Percentiles rank a stretch among this genome's conserved stretches.
These are phyloP conservation scores for Ibycter americanus DNA, from an alignment of 2,797 vertebrate genomes.

Conservation along the genomic window DNA sequence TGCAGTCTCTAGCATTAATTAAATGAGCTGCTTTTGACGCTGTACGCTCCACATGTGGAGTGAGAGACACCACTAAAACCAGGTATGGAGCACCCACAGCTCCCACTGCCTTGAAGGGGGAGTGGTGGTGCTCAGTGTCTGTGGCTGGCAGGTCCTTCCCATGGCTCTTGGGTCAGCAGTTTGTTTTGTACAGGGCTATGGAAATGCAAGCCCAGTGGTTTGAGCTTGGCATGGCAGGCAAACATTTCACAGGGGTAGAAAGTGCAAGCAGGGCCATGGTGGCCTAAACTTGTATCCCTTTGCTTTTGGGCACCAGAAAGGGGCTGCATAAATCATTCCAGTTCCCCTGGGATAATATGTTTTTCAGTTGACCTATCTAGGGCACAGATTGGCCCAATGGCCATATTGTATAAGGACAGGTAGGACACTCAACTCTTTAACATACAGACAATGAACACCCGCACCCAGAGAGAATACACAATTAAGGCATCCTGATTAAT, in stretches of 20 bases:
- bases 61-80: neutral
- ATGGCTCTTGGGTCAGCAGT: neutral
- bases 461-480: constrained; percentile 48
- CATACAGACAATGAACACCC: constrained; percentile 8
- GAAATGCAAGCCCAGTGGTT: neutral
- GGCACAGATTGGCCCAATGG: constrained; percentile 1
- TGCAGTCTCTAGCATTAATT: neutral
- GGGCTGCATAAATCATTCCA: neutral
- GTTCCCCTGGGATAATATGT: neutral
- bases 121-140: neutral
- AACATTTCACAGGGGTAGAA: neutral
- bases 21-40: neutral
- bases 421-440: constrained; percentile 61
- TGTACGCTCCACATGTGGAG: rapidly evolving
- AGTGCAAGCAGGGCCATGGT: neutral
- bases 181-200: neutral
- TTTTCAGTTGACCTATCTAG: constrained; percentile 39
- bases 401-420: constrained; percentile 44
- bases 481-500: constrained; percentile 57
- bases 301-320: neutral
- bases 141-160: neutral
- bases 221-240: neutral
- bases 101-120: neutral
- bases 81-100: neutral
- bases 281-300: neutral